Conservation (phyloP, 2,113 vertebrate genomes). For the Bagarius yarrelli region DNA sequence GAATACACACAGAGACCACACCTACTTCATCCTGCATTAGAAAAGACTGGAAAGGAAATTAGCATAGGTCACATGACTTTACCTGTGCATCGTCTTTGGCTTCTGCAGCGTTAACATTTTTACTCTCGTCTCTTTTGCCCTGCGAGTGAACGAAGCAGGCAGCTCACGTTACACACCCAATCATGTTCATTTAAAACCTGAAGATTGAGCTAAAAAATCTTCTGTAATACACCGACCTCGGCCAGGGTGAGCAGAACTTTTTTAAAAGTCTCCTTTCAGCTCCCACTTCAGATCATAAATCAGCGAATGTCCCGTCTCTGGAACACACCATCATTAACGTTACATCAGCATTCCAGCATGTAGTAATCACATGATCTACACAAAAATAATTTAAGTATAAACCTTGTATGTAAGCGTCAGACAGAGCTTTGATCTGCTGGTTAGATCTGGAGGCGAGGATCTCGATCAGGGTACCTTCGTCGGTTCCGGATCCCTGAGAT, state of each 20-base stretch:
- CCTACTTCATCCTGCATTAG: too few species aligned
- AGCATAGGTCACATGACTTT: not conserved
- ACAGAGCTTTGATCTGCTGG: slow-evolving; percentile 76
- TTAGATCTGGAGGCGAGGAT: slow-evolving; percentile 81
- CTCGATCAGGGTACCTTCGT: slow-evolving; percentile 78
- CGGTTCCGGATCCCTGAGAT: slow-evolving; percentile 77
- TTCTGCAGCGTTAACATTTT: slow-evolving; percentile 68
- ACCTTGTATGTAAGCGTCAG: slow-evolving; percentile 79
- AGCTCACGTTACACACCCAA: not conserved
- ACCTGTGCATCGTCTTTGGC: slow-evolving; percentile 81
- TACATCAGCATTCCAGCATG: not conserved
- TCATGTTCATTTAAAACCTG: not conserved
- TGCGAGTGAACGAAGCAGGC: slow-evolving; percentile 44
- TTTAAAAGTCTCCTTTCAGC: slow-evolving; percentile 78
- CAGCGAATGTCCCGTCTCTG: slow-evolving; percentile 75
- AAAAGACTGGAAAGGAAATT: too few species aligned
- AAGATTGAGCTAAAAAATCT: not conserved
- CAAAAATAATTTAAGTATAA: slow-evolving; percentile 5
- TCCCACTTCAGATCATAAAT: slow-evolving; percentile 76
- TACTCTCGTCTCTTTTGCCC: slow-evolving; percentile 77
- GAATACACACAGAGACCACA: too few species aligned
- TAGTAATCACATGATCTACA: not conserved
- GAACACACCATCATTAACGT: slow-evolving; percentile 16
- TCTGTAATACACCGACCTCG: slow-evolving; percentile 65
- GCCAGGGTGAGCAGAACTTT: slow-evolving; percentile 79